These are phyloP conservation scores for Craseonycteris thonglongyai DNA, from an alignment of 2,113 vertebrate species.

Conservation along the genomic window DNA sequence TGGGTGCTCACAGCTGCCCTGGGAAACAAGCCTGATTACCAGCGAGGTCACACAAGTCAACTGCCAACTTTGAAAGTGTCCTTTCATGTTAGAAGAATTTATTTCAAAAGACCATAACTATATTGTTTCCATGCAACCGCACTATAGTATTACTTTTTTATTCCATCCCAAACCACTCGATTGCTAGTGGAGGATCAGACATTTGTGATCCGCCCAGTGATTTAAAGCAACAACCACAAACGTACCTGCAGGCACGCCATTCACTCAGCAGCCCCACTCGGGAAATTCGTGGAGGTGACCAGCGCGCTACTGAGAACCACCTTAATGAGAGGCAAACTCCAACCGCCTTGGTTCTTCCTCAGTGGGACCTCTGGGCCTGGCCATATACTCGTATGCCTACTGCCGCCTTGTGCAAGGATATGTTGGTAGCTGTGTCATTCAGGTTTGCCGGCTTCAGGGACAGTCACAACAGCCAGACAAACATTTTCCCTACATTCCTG, in stretches of 20 bases:
- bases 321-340: not conserved
- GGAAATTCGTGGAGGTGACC: not conserved
- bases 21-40: not conserved
- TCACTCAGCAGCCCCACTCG: not conserved
- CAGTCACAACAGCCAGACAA: slow-evolving; percentile 1
- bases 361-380: not conserved
- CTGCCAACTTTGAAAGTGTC: too few relatives aligned
- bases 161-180: not conserved
- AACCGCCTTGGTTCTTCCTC: not conserved
- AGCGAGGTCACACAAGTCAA: not conserved
- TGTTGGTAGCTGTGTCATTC: not conserved
- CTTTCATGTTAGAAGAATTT: not conserved
- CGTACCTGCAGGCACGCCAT: not conserved
- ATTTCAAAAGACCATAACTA: not conserved
- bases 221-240: not conserved
- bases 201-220: not conserved
- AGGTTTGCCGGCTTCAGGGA: not conserved
- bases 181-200: not conserved
- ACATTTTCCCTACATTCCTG: not conserved
- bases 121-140: not conserved
- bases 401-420: not conserved
- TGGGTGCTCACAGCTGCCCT: not conserved
- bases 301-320: not conserved
- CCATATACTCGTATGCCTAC: not conserved
- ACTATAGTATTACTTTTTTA: not conserved